Evolutionary conservation across 1,140 invertebrate species (phyloP).

Genomic region (Archivesica marissinica): DNA sequence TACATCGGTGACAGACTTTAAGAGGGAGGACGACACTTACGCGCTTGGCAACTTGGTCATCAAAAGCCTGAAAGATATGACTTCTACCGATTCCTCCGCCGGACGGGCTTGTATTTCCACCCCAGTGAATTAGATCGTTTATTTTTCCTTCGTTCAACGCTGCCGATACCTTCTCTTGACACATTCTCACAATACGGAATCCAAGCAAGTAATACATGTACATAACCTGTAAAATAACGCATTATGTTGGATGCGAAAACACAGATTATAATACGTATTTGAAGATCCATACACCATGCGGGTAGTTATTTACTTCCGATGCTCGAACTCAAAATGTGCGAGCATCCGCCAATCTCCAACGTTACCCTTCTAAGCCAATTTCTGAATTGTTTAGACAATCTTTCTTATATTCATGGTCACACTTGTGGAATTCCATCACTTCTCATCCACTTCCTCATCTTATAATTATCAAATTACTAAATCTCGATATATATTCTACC

Average conservation of each 20-base stretch:
- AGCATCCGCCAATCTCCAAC: too few relatives aligned
- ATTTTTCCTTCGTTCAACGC: constrained; percentile 34
- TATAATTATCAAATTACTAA: too few relatives aligned
- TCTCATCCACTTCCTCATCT: too few relatives aligned
- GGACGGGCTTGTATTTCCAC: neutral
- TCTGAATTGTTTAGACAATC: too few relatives aligned
- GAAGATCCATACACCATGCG: neutral
- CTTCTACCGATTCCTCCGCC: neutral
- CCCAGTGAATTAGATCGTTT: constrained; percentile 32
- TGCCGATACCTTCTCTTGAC: constrained; percentile 7
- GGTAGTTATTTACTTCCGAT: too few relatives aligned
- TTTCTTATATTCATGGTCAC: too few relatives aligned
- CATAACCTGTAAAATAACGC: constrained; percentile 90
- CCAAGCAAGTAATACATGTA: constrained; percentile 98
- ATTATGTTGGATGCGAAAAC: neutral
- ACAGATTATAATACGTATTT: neutral
- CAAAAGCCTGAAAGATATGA: constrained; percentile 56
- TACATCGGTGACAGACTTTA: too few relatives aligned
- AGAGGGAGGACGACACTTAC: too few relatives aligned
- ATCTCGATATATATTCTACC: too few relatives aligned
- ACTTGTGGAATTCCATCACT: too few relatives aligned
- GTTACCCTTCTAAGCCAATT: too few relatives aligned
- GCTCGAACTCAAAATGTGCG: too few relatives aligned
- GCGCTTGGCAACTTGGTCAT: constrained; percentile 34
- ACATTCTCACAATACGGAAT: constrained; percentile 48